Conservation (phyloP, 2,113 vertebrate genomes). For the Todiramphus saurophagus region DNA sequence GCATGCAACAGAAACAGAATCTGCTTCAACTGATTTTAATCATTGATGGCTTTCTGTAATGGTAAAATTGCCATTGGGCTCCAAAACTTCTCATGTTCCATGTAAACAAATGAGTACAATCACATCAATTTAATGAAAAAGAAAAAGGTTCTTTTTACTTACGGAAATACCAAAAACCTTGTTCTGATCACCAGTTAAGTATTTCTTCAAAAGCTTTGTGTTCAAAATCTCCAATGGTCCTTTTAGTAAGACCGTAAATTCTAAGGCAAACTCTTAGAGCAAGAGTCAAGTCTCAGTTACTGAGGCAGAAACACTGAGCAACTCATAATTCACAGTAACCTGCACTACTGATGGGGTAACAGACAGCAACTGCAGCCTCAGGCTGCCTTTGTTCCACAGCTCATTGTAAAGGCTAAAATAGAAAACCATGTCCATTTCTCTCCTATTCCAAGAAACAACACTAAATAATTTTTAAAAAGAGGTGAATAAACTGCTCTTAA, state of each 20-base stretch:
- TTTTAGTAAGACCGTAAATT: not conserved
- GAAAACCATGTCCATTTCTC: not conserved
- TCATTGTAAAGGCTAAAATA: not conserved
- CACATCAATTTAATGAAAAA: not conserved
- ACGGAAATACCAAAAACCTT: not conserved
- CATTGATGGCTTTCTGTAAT: not conserved
- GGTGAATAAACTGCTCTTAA: not conserved
- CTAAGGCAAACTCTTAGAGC: not conserved
- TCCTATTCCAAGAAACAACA: not conserved
- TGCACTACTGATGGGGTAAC: not conserved
- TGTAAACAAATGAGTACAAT: not conserved
- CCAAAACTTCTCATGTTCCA: not conserved
- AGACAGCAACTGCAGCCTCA: not conserved
- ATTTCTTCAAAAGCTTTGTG: slow-evolving; percentile 19
- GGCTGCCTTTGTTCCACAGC: not conserved
- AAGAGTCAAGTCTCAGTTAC: not conserved
- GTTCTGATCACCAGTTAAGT: not conserved
- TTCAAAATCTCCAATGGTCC: not conserved
- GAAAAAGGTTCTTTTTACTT: not conserved
- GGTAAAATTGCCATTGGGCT: not conserved
- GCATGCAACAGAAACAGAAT: not conserved
- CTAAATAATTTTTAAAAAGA: not conserved
- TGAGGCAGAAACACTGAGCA: not conserved
- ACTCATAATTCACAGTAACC: not conserved
- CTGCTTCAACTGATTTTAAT: not conserved